Evolutionary conservation across 2,888 invertebrate species (phyloP).

Genomic region (Caenorhabditis sp.): DNA sequence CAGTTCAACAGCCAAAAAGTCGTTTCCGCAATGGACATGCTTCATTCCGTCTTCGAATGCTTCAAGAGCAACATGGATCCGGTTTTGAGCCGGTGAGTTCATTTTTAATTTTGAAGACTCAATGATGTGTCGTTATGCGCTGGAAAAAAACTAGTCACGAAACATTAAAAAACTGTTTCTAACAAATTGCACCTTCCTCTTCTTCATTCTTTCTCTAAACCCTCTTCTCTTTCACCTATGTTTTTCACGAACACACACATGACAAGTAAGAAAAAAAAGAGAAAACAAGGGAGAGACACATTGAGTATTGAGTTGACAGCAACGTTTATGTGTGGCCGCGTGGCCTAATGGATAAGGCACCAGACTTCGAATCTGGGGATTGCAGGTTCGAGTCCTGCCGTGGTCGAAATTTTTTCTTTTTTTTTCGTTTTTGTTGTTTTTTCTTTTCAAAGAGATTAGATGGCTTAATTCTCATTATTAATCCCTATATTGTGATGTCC

Average conservation of each 20-base stretch:
- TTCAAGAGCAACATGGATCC: constrained; percentile 63
- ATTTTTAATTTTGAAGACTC: too few relatives aligned
- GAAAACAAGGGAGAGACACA: neutral
- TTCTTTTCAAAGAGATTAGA: neutral
- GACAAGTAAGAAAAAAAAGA: neutral
- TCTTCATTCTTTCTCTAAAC: neutral
- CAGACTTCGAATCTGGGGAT: constrained; percentile 58
- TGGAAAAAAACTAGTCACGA: neutral
- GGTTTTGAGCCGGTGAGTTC: constrained; percentile 48
- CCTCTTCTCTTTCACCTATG: neutral
- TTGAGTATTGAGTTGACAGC: neutral
- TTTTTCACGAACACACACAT: constrained; percentile 4
- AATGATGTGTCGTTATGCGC: too few relatives aligned
- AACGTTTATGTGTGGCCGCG: constrained; percentile 39
- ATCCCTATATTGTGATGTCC: neutral
- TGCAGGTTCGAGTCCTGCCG: constrained; percentile 54
- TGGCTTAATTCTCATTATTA: neutral
- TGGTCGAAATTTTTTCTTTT: constrained; percentile 46
- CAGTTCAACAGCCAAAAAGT: constrained; percentile 44
- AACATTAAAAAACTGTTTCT: neutral
- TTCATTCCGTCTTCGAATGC: constrained; percentile 63
- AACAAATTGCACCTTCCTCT: neutral
- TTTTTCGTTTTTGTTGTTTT: neutral
- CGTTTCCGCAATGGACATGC: constrained; percentile 61
- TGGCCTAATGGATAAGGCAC: constrained; percentile 61